Evolutionary conservation across 2,113 vertebrate genomes (phyloP).

Genomic region (Bubalus kerabau): DNA sequence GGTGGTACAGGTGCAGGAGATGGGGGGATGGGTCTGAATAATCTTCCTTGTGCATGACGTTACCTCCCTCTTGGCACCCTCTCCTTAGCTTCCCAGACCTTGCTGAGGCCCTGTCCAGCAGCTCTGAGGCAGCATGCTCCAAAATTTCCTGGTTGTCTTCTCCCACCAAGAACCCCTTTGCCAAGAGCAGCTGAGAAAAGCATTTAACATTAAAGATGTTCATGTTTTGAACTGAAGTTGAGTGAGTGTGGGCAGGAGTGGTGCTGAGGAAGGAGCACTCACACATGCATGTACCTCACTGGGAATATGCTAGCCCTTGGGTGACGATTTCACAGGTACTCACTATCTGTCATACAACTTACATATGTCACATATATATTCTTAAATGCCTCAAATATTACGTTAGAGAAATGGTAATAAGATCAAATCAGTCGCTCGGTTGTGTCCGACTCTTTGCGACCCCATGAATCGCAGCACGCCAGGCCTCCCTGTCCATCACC

Average conservation of each 20-base stretch:
- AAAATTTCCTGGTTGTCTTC: not conserved
- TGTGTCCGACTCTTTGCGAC: too few species aligned
- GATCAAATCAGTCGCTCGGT: too few species aligned
- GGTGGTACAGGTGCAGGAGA: not conserved
- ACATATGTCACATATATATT: not conserved
- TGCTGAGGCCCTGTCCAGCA: not conserved
- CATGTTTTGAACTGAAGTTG: not conserved
- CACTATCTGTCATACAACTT: not conserved
- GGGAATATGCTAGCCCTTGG: not conserved
- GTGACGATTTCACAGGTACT: not conserved
- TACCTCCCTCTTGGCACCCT: not conserved
- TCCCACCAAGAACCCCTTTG: not conserved
- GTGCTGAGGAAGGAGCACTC: not conserved
- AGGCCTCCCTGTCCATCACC: too few species aligned
- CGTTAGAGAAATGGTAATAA: not conserved
- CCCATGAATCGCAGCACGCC: too few species aligned
- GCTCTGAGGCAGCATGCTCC: not conserved
- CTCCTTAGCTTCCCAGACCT: not conserved
- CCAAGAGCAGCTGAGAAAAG: not conserved
- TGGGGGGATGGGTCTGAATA: not conserved
- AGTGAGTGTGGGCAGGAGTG: not conserved
- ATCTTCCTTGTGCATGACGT: rapidly evolving
- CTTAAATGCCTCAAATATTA: not conserved
- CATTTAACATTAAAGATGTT: not conserved
- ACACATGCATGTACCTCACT: not conserved